Evolutionary conservation across 2,888 invertebrate species (phyloP).

Genomic region (Lissonota sp.): DNA sequence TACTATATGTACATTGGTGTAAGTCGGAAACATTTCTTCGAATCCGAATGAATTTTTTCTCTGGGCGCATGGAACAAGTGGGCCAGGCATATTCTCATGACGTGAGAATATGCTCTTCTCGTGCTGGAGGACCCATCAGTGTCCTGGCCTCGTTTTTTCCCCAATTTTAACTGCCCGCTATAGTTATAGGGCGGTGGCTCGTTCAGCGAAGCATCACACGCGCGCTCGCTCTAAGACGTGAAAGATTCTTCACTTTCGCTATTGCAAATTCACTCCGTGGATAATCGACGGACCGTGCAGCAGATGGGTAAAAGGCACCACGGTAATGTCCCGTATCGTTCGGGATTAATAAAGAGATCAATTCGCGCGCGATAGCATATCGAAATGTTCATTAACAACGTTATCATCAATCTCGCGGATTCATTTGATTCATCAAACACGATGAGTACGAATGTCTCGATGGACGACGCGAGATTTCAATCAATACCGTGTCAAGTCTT

Average conservation of each 20-base stretch:
- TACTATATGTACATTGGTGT: too few species aligned
- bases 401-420: too few species aligned
- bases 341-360: too few species aligned
- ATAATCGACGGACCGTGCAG: too few species aligned
- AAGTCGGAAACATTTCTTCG: background rate
- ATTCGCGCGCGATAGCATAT: too few species aligned
- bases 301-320: background rate
- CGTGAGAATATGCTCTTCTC: conserved; percentile 18
- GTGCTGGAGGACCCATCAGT: conserved; percentile 15
- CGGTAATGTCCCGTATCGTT: too few species aligned
- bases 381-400: too few species aligned
- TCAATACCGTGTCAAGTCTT: too few species aligned
- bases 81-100: conserved; percentile 47
- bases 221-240: background rate
- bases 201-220: conserved; percentile 29
- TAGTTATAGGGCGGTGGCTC: conserved; percentile 29
- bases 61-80: conserved; percentile 29
- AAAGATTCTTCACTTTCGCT: conserved; percentile 52
- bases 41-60: background rate
- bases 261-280: conserved; percentile 5
- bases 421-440: too few species aligned
- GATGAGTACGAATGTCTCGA: too few species aligned
- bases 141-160: conserved; percentile 30
- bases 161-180: background rate
- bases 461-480: too few species aligned